These are phyloP conservation scores for Menidia beryllina DNA, from an alignment of 2,113 vertebrate genomes.

Conservation along the genomic window DNA sequence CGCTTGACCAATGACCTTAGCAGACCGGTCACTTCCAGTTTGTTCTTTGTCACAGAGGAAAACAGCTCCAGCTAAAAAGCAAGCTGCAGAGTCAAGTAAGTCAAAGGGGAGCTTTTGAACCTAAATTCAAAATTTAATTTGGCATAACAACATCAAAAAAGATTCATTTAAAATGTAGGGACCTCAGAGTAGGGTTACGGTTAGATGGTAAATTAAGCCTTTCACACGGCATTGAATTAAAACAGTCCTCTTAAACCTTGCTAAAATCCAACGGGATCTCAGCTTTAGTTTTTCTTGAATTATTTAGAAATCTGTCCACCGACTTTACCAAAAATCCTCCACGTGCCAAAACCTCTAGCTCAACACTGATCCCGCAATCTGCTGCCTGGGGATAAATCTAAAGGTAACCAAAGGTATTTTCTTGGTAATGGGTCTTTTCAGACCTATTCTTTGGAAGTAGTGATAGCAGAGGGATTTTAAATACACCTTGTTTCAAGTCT, in stretches of 20 bases:
- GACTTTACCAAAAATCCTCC: conserved; percentile 12
- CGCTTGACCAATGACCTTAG: not conserved
- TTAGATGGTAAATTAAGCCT: not conserved
- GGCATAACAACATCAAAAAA: too few relatives aligned
- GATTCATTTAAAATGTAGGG: too few relatives aligned
- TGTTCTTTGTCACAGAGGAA: conserved; percentile 9
- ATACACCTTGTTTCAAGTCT: conserved; percentile 28
- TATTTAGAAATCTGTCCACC: conserved; percentile 18
- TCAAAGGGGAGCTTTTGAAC: conserved; percentile 7
- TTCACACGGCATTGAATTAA: conserved; percentile 6
- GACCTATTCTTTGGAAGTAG: conserved; percentile 32
- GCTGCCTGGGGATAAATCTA: conserved; percentile 31
- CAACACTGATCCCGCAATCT: conserved; percentile 51
- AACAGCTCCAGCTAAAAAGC: conserved; percentile 1
- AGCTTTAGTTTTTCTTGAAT: conserved; percentile 19
- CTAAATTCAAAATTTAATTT: not conserved
- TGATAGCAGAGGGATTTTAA: conserved; percentile 19
- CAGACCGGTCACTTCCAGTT: conserved; percentile 18
- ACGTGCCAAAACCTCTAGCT: conserved; percentile 27
- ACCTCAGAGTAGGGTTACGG: not conserved
- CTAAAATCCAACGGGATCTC: conserved; percentile 14
- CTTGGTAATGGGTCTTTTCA: conserved; percentile 45
- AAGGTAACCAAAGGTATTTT: conserved; percentile 33
- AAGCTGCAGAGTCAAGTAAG: conserved; percentile 14
- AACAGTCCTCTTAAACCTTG: not conserved